A percentile compares a stretch with the other conserved stretches of the same genome.
Evolutionary conservation across 2,113 vertebrate species (phyloP).

Genomic region (Potamarius usumacintae): DNA sequence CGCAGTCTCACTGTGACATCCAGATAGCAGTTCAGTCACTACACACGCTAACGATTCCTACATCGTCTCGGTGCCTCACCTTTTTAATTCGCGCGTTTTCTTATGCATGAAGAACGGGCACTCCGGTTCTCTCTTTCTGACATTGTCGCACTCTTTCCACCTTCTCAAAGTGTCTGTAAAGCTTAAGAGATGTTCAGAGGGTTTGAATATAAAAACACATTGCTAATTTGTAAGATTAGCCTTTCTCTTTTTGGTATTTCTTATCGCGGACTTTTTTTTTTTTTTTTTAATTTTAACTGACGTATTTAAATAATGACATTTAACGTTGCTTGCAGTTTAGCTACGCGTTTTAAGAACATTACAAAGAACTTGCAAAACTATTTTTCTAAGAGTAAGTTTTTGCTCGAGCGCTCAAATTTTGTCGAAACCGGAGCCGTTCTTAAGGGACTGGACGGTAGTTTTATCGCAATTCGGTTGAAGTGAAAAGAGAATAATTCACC

Average conservation of each 20-base stretch:
- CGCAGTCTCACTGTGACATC: neutral
- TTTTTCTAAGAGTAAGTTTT: slow-evolving; percentile 49
- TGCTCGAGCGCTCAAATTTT: slow-evolving; percentile 27
- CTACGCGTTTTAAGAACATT: slow-evolving; percentile 29
- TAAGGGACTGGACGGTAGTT: neutral
- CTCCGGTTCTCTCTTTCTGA: neutral
- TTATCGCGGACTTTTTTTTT: neutral
- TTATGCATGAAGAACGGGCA: neutral
- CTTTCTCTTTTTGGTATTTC: slow-evolving; percentile 25
- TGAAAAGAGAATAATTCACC: neutral
- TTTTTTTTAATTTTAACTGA: slow-evolving; percentile 22
- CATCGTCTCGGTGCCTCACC: neutral
- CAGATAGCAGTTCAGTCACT: neutral
- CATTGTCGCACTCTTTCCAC: neutral
- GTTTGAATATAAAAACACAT: slow-evolving; percentile 18
- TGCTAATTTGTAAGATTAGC: neutral
- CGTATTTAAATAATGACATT: slow-evolving; percentile 24
- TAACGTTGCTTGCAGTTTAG: slow-evolving; percentile 15
- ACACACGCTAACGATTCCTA: neutral
- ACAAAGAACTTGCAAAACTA: slow-evolving; percentile 46
- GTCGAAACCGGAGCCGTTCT: slow-evolving; percentile 21
- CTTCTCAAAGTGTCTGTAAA: neutral
- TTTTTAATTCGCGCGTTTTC: neutral
- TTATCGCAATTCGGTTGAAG: slow-evolving; percentile 1
- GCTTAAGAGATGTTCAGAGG: neutral